Evolutionary conservation across 2,113 vertebrate genomes (phyloP).

Genomic region (Gnathonemus longibarbis): DNA sequence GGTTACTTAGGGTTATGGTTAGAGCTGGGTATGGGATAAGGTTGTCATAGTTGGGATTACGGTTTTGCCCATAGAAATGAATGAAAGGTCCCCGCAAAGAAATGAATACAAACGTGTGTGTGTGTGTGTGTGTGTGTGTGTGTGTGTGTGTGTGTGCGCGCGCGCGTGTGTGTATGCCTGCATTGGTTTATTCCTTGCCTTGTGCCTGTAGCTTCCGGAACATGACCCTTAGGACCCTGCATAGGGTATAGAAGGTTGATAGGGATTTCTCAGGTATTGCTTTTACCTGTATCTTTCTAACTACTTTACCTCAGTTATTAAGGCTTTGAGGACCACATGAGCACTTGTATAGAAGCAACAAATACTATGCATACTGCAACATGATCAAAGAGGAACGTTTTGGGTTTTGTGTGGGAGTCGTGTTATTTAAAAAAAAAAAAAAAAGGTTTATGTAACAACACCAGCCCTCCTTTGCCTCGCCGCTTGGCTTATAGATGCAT

Average conservation of each 20-base stretch:
- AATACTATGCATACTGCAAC: neutral
- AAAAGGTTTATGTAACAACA: neutral
- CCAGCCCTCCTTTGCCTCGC: neutral
- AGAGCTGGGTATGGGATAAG: neutral
- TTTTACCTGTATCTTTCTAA: neutral
- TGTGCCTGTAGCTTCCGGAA: neutral
- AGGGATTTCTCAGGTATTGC: slow-evolving; percentile 2
- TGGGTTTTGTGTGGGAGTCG: neutral
- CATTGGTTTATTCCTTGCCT: neutral
- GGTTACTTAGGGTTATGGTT: neutral
- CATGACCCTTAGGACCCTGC: neutral
- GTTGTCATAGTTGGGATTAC: neutral
- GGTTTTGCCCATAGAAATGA: neutral
- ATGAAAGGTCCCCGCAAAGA: neutral
- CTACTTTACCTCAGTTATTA: neutral
- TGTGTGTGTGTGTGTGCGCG: neutral
- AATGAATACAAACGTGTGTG: neutral
- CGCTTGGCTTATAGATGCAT: neutral
- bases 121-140: neutral
- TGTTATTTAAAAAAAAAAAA: neutral
- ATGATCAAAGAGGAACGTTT: neutral
- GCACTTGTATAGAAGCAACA: neutral
- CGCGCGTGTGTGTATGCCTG: neutral
- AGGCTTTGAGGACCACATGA: neutral
- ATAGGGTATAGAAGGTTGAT: neutral